Evolutionary conservation across 2,888 invertebrate genomes (phyloP).

Genomic region (Neocrepidodera transversa): DNA sequence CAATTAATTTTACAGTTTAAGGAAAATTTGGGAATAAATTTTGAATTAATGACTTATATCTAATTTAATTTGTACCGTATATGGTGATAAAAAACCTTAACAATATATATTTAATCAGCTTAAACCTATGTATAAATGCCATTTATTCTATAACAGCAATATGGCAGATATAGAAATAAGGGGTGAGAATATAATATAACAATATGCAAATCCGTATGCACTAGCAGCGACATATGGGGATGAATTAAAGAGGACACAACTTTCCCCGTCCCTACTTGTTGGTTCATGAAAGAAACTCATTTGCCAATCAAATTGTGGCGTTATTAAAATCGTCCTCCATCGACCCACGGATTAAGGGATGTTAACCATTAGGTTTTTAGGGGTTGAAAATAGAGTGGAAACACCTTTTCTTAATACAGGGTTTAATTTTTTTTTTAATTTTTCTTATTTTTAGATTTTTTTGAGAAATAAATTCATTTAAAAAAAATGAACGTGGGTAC

Average conservation of each 20-base stretch:
- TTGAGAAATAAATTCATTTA: too few species aligned
- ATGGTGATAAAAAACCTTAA: too few species aligned
- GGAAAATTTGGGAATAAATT: too few species aligned
- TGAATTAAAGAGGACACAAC: conserved; percentile 22
- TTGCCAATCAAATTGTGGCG: conserved; percentile 28
- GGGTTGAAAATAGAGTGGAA: not conserved
- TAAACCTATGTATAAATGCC: not conserved
- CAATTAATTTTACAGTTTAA: too few species aligned
- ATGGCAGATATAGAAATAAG: conserved; percentile 18
- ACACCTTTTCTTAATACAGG: not conserved
- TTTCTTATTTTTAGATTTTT: too few species aligned
- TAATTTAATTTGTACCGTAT: too few species aligned
- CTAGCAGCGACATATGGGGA: conserved; percentile 27
- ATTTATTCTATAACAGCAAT: conserved; percentile 5
- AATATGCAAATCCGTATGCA: conserved; percentile 26
- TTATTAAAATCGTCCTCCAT: conserved; percentile 24
- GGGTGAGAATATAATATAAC: conserved; percentile 28
- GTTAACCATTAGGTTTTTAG: not conserved
- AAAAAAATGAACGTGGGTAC: too few species aligned
- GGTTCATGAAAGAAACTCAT: conserved; percentile 24
- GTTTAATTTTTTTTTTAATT: too few species aligned
- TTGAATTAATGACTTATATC: too few species aligned
- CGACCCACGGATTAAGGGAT: conserved; percentile 52
- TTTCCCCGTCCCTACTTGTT: conserved; percentile 22
- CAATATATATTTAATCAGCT: too few species aligned